Conservation (phyloP, 2,888 invertebrate genomes). For the Lagria hirta region DNA sequence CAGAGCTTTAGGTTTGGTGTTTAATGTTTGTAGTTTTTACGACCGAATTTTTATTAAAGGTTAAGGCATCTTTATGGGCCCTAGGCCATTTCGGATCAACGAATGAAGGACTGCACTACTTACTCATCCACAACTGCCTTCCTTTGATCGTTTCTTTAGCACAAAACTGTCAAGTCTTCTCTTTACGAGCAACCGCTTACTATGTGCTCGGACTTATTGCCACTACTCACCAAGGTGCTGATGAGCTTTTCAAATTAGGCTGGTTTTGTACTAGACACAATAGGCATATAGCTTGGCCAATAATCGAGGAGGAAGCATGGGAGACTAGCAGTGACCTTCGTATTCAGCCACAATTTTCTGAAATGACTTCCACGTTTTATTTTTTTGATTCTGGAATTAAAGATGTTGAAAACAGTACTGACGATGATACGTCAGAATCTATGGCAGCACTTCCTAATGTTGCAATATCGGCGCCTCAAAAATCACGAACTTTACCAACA, state of each 20-base stretch:
- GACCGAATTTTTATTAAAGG: conserved; percentile 69
- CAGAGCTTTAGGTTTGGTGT: conserved; percentile 18
- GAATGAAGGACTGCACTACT: conserved; percentile 71
- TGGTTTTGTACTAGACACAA: conserved; percentile 78
- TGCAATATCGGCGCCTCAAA: conserved; percentile 7
- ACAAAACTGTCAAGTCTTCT: conserved; percentile 79
- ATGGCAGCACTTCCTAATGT: conserved; percentile 8
- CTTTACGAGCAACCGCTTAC: conserved; percentile 86
- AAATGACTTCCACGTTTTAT: conserved; percentile 13
- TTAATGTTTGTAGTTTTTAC: too few species aligned
- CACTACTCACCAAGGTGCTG: conserved; percentile 81
- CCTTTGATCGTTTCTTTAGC: conserved; percentile 66
- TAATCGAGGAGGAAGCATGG: conserved; percentile 68
- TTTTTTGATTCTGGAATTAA: conserved; percentile 22
- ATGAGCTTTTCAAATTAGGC: conserved; percentile 71
- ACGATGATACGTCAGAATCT: conserved; percentile 24
- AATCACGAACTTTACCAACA: conserved; percentile 59
- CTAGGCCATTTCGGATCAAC: conserved; percentile 81
- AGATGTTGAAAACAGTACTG: conserved; percentile 22
- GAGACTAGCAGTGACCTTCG: conserved; percentile 37
- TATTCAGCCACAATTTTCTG: conserved; percentile 17
- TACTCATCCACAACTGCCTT: conserved; percentile 59
- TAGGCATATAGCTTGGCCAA: conserved; percentile 74
- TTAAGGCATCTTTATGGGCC: conserved; percentile 91
- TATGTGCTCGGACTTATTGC: conserved; percentile 85